Conservation (phyloP, 2,113 vertebrate genomes). For the Heterotis niloticus region DNA sequence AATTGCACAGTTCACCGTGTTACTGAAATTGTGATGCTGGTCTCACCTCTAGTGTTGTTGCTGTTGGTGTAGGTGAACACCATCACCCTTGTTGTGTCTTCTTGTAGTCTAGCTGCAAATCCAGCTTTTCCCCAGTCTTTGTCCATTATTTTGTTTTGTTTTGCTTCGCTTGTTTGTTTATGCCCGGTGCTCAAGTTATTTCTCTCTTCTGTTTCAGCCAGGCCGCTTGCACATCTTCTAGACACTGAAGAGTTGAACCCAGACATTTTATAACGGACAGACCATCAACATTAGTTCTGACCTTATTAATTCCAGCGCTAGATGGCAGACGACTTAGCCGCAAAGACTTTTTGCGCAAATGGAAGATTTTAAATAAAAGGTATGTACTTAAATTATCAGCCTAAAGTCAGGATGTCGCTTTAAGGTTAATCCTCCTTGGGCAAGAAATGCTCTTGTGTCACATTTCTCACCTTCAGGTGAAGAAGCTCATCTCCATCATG, state of each 20-base stretch:
- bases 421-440: conserved; percentile 35
- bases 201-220: no score
- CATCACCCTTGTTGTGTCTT: conserved; percentile 67
- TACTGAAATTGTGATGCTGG: no score
- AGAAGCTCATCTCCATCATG: conserved; percentile 21
- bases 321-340: background rate
- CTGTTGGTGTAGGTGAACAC: conserved; percentile 74
- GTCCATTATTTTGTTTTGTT: conserved; percentile 55
- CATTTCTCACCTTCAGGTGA: conserved; percentile 7
- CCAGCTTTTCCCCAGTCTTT: conserved; percentile 61
- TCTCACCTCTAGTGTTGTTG: conserved; percentile 75
- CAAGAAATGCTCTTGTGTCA: conserved; percentile 31
- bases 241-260: no score
- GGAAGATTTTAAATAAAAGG: background rate
- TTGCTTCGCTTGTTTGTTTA: no score
- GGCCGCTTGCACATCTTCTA: no score
- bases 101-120: conserved; percentile 62
- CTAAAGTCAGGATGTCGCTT: conserved; percentile 19
- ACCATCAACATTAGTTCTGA: background rate
- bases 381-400: background rate
- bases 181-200: no score
- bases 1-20: no score
- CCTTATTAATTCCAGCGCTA: conserved; percentile 1
- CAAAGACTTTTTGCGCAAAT: conserved; percentile 1
- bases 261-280: conserved; percentile 24